Evolutionary conservation across 2,113 vertebrate genomes (phyloP).

Genomic region (Grammomys dolichurus): DNA sequence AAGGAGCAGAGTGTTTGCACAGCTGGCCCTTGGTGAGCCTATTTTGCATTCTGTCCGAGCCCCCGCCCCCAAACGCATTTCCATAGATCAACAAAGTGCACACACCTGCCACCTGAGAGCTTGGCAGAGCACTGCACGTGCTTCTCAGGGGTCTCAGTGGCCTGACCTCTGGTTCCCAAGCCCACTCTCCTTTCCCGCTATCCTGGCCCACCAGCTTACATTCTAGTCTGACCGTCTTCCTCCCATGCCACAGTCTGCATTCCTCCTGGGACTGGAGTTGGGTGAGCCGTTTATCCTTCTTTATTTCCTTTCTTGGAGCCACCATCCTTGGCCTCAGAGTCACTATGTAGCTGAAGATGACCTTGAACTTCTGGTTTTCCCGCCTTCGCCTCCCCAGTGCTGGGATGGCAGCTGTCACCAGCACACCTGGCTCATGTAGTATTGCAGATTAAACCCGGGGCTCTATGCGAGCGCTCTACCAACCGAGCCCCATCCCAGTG

Average conservation of each 20-base stretch:
- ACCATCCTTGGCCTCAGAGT: too few relatives aligned
- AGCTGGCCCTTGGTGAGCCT: slow-evolving; percentile 7
- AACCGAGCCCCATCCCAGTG: not conserved
- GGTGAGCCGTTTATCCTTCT: too few relatives aligned
- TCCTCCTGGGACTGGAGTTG: not conserved
- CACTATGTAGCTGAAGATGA: not conserved
- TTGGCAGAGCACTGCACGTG: not conserved
- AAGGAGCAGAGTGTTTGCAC: not conserved
- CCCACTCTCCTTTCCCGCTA: not conserved
- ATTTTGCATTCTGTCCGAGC: not conserved
- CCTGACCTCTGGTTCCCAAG: not conserved
- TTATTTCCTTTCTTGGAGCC: not conserved
- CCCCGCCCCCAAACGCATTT: not conserved
- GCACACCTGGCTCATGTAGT: not conserved
- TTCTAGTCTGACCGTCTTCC: too few relatives aligned
- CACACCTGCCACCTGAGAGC: slow-evolving; percentile 47
- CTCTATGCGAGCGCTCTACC: not conserved
- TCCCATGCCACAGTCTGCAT: not conserved
- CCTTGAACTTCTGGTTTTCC: not conserved
- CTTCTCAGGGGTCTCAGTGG: not conserved
- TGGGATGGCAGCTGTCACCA: not conserved
- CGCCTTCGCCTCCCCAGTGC: not conserved
- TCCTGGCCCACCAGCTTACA: not conserved
- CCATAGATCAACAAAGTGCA: slow-evolving; percentile 4
- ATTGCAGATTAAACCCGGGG: too few relatives aligned